Conservation (phyloP, 92 coral and sea anemone species). For the Bergia puertoricense region DNA sequence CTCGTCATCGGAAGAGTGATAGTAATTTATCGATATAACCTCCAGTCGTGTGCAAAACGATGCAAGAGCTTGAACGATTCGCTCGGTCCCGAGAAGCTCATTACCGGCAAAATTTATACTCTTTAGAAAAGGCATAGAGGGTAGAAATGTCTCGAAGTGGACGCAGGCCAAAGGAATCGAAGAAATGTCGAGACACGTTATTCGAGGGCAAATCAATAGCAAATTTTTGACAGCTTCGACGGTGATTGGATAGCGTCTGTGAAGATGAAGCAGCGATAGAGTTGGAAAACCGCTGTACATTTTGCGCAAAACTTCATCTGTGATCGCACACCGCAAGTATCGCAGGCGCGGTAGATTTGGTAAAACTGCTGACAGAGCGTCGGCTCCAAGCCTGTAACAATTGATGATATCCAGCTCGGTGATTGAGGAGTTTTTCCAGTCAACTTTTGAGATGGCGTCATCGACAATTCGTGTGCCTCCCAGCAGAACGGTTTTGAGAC, state of each 20-base stretch:
- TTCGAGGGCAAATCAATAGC: constrained; percentile 60
- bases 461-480: constrained; percentile 65
- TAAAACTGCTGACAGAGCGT: constrained; percentile 61
- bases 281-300: constrained; percentile 58
- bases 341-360: constrained; percentile 70
- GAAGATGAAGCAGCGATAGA: constrained; percentile 61
- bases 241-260: constrained; percentile 76
- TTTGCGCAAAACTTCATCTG: constrained; percentile 64
- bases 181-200: constrained; percentile 72
- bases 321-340: constrained; percentile 71
- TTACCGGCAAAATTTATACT: constrained; percentile 70
- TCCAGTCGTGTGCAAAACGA: constrained; percentile 47
- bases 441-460: constrained; percentile 32
- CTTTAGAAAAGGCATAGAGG: constrained; percentile 57
- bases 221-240: constrained; percentile 61
- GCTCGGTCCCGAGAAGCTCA: constrained; percentile 64
- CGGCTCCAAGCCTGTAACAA: constrained; percentile 59
- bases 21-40: constrained; percentile 58
- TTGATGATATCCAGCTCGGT: constrained; percentile 62
- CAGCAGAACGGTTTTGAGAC: constrained; percentile 58
- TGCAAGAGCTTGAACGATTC: constrained; percentile 60
- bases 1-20: constrained; percentile 62
- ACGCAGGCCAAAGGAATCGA: constrained; percentile 74
- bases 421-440: constrained; percentile 58
- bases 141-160: constrained; percentile 69